A percentile compares a stretch with the other conserved stretches of the same genome.
These are phyloP conservation scores for Gobio occitaniae DNA, from an alignment of 2,797 vertebrate genomes.

Conservation along the genomic window DNA sequence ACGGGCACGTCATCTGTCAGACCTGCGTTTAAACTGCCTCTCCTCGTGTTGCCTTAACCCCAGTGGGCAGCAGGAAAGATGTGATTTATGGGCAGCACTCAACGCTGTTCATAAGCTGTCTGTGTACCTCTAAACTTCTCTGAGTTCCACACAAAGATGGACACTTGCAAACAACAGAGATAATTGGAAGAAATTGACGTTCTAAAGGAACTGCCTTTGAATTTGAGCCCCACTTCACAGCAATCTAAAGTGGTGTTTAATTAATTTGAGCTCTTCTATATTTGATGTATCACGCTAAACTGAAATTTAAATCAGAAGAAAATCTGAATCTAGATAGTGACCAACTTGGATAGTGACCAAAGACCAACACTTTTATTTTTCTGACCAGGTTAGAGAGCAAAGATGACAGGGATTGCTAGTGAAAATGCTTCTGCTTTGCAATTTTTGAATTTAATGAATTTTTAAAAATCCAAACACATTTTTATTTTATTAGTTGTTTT, in stretches of 20 bases:
- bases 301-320: too few species aligned
- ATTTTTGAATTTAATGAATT: too few species aligned
- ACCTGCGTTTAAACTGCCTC: conserved; percentile 67
- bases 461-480: too few species aligned
- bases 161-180: background rate
- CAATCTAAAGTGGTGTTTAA: background rate
- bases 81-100: conserved; percentile 74
- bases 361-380: background rate
- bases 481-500: too few species aligned
- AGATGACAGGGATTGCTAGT: too few species aligned
- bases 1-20: conserved; percentile 58
- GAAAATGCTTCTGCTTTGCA: too few species aligned
- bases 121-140: conserved; percentile 72
- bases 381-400: background rate
- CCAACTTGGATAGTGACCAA: background rate
- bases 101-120: conserved; percentile 64
- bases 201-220: background rate
- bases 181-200: background rate
- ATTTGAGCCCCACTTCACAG: too few species aligned
- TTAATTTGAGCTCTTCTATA: background rate
- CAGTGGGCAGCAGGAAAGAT: conserved; percentile 75
- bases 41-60: conserved; percentile 83
- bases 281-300: background rate
- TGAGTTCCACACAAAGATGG: conserved; percentile 60
- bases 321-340: background rate